A percentile compares a stretch with the other conserved stretches of the same genome.
These are phyloP conservation scores for Corynorhinus townsendii DNA, from an alignment of 2,113 vertebrate genomes.

Conservation along the genomic window DNA sequence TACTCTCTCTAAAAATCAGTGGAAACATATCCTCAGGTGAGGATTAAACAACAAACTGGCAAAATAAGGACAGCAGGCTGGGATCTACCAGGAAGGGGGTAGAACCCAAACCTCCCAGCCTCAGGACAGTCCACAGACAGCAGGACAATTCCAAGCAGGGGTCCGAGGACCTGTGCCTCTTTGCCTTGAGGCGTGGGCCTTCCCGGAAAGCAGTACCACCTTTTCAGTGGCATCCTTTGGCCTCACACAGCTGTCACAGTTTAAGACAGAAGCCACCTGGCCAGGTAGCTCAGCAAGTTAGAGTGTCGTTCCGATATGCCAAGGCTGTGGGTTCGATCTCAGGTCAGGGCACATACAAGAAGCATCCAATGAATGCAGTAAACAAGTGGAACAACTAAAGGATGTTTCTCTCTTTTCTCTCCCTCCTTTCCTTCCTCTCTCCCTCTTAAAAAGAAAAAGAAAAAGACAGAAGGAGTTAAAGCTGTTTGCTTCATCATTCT, in stretches of 20 bases:
- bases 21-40: not conserved
- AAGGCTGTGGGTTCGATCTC: not conserved
- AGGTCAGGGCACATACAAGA: not conserved
- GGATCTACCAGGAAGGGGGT: not conserved
- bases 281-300: not conserved
- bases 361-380: not conserved
- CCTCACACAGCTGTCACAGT: not conserved
- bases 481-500: not conserved
- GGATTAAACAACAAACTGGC: not conserved
- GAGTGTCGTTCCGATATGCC: not conserved
- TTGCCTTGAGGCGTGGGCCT: accelerated
- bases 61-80: not conserved
- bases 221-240: not conserved
- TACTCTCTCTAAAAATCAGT: not conserved
- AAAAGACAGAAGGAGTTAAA: not conserved
- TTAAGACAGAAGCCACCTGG: not conserved
- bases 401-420: not conserved
- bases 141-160: not conserved
- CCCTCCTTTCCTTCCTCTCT: no score
- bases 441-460: not conserved
- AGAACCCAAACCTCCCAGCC: not conserved
- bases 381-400: not conserved
- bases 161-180: not conserved
- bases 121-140: not conserved
- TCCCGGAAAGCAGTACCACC: not conserved